Conservation (phyloP, 2,113 vertebrate genomes). For the Mobula birostris region DNA sequence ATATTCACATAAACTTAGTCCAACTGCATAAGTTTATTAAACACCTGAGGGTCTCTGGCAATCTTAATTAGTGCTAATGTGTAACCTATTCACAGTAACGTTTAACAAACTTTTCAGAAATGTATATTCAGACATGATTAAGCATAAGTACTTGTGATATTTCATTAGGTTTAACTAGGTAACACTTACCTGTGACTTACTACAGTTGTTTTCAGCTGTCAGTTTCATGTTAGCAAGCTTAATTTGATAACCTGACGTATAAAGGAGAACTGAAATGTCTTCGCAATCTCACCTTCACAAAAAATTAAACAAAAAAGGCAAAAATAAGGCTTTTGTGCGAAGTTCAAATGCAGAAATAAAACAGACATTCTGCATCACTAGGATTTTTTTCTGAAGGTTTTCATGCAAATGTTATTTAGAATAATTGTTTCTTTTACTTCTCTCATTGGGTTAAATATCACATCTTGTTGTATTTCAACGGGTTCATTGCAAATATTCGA, state of each 20-base stretch:
- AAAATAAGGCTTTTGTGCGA: neutral
- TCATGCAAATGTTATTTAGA: neutral
- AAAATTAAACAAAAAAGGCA: neutral
- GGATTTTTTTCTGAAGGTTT: neutral
- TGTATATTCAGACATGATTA: neutral
- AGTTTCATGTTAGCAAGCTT: constrained; percentile 22
- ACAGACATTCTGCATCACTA: too few relatives aligned
- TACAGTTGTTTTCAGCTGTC: constrained; percentile 27
- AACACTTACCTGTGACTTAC: constrained; percentile 28
- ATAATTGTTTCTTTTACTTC: neutral
- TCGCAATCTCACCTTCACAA: neutral
- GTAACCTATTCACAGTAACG: constrained; percentile 32
- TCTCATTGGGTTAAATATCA: neutral
- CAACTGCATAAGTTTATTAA: constrained; percentile 31
- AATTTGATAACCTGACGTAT: constrained; percentile 4
- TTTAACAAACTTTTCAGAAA: constrained; percentile 35
- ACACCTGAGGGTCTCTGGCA: constrained; percentile 32
- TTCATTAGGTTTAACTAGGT: constrained; percentile 34
- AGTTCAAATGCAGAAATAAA: neutral
- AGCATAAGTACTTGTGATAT: constrained; percentile 35
- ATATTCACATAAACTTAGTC: constrained; percentile 36
- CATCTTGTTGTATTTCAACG: neutral
- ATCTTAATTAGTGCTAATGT: constrained; percentile 34
- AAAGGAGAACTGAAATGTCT: neutral
- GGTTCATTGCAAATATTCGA: neutral